Evolutionary conservation across 2,113 vertebrate genomes (phyloP).

Genomic region (Osmerus eperlanus): DNA sequence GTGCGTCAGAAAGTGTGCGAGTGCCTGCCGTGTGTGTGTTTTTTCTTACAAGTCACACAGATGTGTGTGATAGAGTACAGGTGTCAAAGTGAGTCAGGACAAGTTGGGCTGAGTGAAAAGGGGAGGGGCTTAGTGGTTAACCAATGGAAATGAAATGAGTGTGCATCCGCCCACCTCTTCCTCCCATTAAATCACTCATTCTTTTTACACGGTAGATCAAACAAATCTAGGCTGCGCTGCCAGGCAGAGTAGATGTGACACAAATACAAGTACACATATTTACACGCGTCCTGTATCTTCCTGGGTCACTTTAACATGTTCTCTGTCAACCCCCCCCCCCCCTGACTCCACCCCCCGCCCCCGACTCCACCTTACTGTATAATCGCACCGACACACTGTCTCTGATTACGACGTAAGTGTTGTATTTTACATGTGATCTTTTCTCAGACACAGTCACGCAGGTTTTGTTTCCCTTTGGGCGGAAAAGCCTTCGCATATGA

Average conservation of each 20-base stretch:
- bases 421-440: constrained; percentile 43
- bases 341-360: too few species aligned
- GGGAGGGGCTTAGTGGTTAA: constrained; percentile 62
- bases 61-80: constrained; percentile 21
- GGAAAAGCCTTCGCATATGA: too few species aligned
- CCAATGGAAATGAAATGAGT: constrained; percentile 67
- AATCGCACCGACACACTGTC: too few species aligned
- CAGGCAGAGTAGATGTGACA: not conserved
- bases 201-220: constrained; percentile 30
- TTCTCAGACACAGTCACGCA: constrained; percentile 26
- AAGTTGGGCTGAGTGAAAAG: constrained; percentile 29
- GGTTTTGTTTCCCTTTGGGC: constrained; percentile 43
- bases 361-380: too few species aligned
- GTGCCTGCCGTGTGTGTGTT: not conserved
- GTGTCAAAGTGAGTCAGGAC: constrained; percentile 21
- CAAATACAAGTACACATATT: not conserved
- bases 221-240: constrained; percentile 15
- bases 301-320: too few species aligned
- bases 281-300: not conserved
- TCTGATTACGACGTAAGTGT: constrained; percentile 26
- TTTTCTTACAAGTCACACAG: too few species aligned
- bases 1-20: constrained; percentile 38
- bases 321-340: too few species aligned
- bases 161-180: constrained; percentile 31
- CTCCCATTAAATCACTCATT: not conserved